These are phyloP conservation scores for Ochotona princeps DNA, from an alignment of 2,113 vertebrate genomes.

Conservation along the genomic window DNA sequence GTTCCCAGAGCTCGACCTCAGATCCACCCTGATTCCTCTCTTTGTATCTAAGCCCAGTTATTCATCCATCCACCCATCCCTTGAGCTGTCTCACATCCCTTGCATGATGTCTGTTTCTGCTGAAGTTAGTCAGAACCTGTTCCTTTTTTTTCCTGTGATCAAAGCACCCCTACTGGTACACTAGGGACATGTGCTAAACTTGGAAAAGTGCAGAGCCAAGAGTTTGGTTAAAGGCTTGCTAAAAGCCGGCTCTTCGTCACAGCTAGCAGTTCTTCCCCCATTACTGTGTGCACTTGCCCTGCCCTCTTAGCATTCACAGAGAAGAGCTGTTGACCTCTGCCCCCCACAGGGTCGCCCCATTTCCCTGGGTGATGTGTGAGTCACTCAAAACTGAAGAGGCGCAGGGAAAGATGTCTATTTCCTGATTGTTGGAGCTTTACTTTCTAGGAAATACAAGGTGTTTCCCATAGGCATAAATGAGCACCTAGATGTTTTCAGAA, in stretches of 20 bases:
- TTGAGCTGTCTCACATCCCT: neutral
- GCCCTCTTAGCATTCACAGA: neutral
- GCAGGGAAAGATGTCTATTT: neutral
- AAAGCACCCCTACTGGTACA: constrained; percentile 46
- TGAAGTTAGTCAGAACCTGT: constrained; percentile 53
- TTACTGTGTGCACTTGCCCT: neutral
- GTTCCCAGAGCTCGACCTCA: neutral
- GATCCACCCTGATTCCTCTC: neutral
- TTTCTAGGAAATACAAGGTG: neutral
- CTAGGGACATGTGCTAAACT: constrained; percentile 51
- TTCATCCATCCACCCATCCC: neutral
- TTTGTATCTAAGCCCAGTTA: constrained; percentile 24
- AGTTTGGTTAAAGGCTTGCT: constrained; percentile 53
- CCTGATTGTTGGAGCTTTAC: neutral
- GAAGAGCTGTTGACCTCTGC: neutral
- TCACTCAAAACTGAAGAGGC: neutral
- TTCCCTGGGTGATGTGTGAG: neutral
- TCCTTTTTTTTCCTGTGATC: constrained; percentile 63
- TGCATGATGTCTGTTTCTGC: constrained; percentile 60
- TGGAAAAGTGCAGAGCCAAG: constrained; percentile 48
- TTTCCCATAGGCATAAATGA: neutral
- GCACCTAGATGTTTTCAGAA: neutral
- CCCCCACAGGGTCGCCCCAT: too few relatives aligned
- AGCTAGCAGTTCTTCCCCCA: neutral
- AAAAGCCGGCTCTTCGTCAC: constrained; percentile 13